Evolutionary conservation across 2,888 invertebrate genomes (phyloP), one percentile per base, ranked within the genome.

Genomic region (Folsomia manolachei): DNA sequence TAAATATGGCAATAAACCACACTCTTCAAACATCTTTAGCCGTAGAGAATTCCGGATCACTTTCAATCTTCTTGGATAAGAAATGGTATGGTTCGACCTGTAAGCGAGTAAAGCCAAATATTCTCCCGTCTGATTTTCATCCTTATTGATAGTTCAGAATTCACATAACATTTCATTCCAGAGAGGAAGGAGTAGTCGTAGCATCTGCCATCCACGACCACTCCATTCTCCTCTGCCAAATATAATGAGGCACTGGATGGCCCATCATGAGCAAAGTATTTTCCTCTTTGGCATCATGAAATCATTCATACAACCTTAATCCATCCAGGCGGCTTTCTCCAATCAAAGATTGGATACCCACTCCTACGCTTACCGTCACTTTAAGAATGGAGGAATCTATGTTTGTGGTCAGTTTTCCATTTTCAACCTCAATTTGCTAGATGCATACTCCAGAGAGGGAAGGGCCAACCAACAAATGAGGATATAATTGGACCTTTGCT

Each of bases 161-260:
- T 39, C 67, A 56, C 51, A 67, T 67, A 67, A 67, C 60, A 69
- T 27, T 56, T 62, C 61, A 51, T 70, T 72, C n/a, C n/a, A 14
- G 39, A 39, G 39, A 39, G 14, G 39, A 39, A 14, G 39, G 7
- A 39, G 39, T 19, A 21, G 21, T 68, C 70, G 70, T 63, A 73
- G 71, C 73, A 73, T 73, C 71, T 73, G 73, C 68, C 66, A 65
- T 25, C 23, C 51, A 66, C 25, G 27, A 27, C 18, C 39, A 51
- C 60, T 53, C 63, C 26, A 56, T 56, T 56, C 56, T 25, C 51
- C 27, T 53, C 52, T 62, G 60, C 26, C 67, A 24, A 66, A 27
- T 66, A 71, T 74, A 71, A 74, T 74, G 74, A 74, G 71, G 61
- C 60, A 62, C 64, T 69, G 66, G 53, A 74, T 74, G 74, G 71